Conservation (phyloP, 2,888 invertebrate species). For the Nudaria mundana region DNA sequence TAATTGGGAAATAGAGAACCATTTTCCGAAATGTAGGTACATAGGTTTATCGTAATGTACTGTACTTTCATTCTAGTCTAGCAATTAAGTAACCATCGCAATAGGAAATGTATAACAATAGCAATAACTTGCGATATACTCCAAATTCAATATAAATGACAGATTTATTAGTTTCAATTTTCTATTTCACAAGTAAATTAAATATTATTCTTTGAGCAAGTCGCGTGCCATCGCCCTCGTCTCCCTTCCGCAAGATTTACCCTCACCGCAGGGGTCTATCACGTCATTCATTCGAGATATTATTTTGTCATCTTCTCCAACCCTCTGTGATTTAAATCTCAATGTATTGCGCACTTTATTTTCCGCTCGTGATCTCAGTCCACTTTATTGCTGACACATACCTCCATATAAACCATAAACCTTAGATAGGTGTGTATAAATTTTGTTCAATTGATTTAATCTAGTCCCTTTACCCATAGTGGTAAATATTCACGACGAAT, state of each 20-base stretch:
- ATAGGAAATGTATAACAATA: too few species aligned
- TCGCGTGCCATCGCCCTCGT: conserved; percentile 28
- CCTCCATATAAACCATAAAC: conserved; percentile 12
- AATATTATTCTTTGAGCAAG: conserved; percentile 31
- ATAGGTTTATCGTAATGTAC: too few species aligned
- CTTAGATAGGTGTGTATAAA: conserved; percentile 7
- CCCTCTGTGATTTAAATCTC: conserved; percentile 53
- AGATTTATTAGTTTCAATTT: conserved; percentile 32
- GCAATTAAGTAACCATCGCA: too few species aligned
- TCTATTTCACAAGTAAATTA: conserved; percentile 30
- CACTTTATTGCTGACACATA: conserved; percentile 12
- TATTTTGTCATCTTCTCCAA: conserved; percentile 53
- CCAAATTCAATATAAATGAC: conserved; percentile 16
- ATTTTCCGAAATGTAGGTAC: too few species aligned
- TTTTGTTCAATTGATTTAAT: conserved; percentile 8
- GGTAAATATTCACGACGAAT: background rate
- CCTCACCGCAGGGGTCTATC: conserved; percentile 49
- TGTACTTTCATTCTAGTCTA: too few species aligned
- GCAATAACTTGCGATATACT: conserved; percentile 10
- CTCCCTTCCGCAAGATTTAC: conserved; percentile 54
- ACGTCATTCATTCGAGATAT: conserved; percentile 54
- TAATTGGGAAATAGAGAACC: too few species aligned
- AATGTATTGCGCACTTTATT: conserved; percentile 60
- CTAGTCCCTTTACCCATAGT: conserved; percentile 1
- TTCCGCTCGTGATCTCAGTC: conserved; percentile 35